A percentile compares a stretch with the other conserved stretches of the same genome.
phyloP scores from a whole-genome alignment of 2,797 vertebrate genomes.

The Platalea minor region DNA sequence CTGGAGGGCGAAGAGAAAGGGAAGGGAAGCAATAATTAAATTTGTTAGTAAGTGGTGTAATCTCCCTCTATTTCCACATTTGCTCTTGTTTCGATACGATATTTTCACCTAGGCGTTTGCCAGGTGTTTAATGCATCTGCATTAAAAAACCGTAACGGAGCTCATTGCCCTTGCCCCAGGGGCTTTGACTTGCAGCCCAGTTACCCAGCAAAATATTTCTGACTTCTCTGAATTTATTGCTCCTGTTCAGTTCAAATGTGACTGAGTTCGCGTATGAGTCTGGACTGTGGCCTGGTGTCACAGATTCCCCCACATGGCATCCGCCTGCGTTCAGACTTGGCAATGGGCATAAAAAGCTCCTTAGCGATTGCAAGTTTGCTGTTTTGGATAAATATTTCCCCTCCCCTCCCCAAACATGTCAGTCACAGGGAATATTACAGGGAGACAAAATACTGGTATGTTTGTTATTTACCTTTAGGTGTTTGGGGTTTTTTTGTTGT shows the following conservation, averaged over 20 bases:
- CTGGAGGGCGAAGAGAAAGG: neutral
- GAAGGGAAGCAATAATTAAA: neutral
- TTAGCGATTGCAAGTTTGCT: neutral
- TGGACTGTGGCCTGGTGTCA: neutral
- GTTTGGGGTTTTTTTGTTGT: neutral
- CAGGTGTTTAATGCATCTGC: neutral
- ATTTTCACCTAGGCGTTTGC: neutral
- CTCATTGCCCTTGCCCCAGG: neutral
- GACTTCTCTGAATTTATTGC: neutral
- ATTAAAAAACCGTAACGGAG: fast-evolving
- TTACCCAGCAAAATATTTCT: neutral
- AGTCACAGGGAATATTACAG: neutral
- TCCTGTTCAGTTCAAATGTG: neutral
- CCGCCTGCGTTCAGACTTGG: neutral
- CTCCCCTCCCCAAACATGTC: neutral
- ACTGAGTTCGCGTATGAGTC: neutral
- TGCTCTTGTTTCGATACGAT: neutral
- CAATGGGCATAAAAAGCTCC: neutral
- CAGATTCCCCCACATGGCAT: neutral
- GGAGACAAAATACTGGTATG: neutral
- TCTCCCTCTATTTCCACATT: neutral
- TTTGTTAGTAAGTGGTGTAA: neutral
- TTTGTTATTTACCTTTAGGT: neutral
- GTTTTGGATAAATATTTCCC: neutral
- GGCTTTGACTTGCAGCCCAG: neutral